Conservation (phyloP, 2,797 vertebrate species). For the Microchirus variegatus region DNA sequence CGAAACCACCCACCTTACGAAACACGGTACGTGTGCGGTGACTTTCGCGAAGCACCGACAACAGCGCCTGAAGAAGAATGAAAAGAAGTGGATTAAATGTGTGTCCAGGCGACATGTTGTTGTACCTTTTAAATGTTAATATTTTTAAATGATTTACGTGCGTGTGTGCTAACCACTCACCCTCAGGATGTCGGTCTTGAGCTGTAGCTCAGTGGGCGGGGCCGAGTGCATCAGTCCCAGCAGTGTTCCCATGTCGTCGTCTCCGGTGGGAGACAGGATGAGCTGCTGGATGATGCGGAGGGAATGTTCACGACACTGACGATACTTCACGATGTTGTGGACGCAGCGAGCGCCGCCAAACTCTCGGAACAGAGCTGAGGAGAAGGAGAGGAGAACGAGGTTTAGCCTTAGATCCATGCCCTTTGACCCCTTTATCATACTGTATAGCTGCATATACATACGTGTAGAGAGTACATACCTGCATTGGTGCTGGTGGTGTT, state of each 20-base stretch:
- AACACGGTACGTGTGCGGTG: slow-evolving; percentile 97
- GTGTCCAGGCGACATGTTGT: too few relatives aligned
- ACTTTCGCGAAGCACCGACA: slow-evolving; percentile 91
- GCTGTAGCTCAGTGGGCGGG: slow-evolving; percentile 90
- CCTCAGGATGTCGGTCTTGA: slow-evolving; percentile 95
- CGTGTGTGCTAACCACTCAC: slow-evolving; percentile 77
- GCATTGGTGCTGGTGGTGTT: slow-evolving; percentile 89
- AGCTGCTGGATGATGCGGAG: slow-evolving; percentile 97
- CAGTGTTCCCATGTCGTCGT: slow-evolving; percentile 98
- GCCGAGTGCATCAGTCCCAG: slow-evolving; percentile 98
- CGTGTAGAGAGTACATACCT: slow-evolving; percentile 57
- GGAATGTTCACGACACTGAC: slow-evolving; percentile 94
- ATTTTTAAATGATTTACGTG: too few relatives aligned
- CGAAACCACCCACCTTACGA: slow-evolving; percentile 96
- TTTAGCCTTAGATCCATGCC: too few relatives aligned
- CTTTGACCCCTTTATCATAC: too few relatives aligned
- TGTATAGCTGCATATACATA: too few relatives aligned
- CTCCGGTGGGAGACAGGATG: slow-evolving; percentile 93
- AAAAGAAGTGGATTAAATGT: too few relatives aligned
- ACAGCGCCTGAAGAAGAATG: slow-evolving; percentile 78
- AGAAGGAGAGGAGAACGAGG: background rate
- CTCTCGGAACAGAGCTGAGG: slow-evolving; percentile 91
- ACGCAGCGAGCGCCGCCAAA: slow-evolving; percentile 96
- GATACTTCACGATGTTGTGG: slow-evolving; percentile 98
- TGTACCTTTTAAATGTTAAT: too few relatives aligned